Evolutionary conservation across 2,113 vertebrate species (phyloP).

Genomic region (Pipra filicauda): DNA sequence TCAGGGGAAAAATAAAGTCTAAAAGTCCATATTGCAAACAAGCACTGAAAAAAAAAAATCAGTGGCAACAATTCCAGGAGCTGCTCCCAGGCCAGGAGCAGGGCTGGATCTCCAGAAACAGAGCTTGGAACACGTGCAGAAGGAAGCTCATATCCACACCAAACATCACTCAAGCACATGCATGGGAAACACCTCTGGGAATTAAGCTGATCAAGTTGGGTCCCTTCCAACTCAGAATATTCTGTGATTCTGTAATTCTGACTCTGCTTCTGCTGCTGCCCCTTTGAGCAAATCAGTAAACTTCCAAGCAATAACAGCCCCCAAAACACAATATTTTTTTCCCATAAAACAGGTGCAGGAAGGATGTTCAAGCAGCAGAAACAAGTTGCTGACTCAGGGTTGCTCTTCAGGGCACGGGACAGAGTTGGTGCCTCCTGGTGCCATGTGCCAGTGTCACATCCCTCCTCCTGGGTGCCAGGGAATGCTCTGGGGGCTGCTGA

Average conservation of each 20-base stretch:
- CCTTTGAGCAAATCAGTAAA: neutral
- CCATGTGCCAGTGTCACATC: accelerated
- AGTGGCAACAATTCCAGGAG: neutral
- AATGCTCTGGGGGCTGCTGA: neutral
- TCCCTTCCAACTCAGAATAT: no score
- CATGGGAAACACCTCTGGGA: neutral
- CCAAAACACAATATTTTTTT: accelerated
- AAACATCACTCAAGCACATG: accelerated
- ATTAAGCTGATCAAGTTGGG: no score
- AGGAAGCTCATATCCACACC: neutral
- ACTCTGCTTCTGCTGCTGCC: neutral
- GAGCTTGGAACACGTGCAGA: accelerated
- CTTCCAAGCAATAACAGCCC: neutral
- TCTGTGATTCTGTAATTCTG: no score
- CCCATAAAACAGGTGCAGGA: no score
- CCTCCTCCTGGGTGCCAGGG: neutral
- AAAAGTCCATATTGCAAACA: accelerated
- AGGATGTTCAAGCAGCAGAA: neutral
- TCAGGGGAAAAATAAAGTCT: neutral
- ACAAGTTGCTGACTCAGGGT: neutral
- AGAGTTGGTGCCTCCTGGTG: accelerated
- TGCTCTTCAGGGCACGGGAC: neutral
- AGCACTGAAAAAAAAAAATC: accelerated
- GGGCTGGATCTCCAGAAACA: accelerated
- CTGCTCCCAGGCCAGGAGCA: neutral